A percentile compares a stretch with the other conserved stretches of the same genome.
These are phyloP conservation scores for Dromas ardeola DNA, from an alignment of 2,113 vertebrate genomes.

Conservation along the genomic window DNA sequence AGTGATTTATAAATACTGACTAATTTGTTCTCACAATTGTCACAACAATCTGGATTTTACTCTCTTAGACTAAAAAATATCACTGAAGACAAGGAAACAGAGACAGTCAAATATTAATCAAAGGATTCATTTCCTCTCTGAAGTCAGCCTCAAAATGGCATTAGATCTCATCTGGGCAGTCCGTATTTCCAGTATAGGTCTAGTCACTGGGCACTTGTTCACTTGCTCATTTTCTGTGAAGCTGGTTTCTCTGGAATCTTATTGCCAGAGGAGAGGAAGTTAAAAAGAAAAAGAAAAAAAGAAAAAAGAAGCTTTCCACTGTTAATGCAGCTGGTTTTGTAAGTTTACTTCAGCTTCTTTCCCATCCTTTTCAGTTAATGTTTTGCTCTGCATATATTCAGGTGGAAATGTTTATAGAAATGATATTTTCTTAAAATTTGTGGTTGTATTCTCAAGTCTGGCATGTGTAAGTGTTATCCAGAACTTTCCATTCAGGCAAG, in stretches of 20 bases:
- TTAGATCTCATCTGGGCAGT: not conserved
- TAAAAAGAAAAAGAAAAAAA: not conserved
- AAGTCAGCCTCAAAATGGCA: not conserved
- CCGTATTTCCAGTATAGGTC: not conserved
- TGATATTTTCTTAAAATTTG: not conserved
- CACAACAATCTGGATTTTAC: conserved; percentile 24
- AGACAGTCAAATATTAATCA: conserved; percentile 1
- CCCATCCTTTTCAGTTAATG: not conserved
- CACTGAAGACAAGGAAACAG: not conserved
- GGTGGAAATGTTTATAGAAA: not conserved
- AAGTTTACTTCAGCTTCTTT: not conserved
- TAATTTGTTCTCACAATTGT: conserved; percentile 44
- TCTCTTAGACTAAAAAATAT: not conserved
- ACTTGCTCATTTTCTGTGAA: not conserved
- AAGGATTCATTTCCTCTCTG: not conserved
- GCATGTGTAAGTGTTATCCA: not conserved
- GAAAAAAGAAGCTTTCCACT: not conserved
- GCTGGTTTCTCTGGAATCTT: conserved; percentile 5
- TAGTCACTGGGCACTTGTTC: not conserved
- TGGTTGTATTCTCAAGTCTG: not conserved
- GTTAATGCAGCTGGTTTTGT: not conserved
- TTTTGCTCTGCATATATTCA: not conserved
- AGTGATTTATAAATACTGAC: conserved; percentile 7
- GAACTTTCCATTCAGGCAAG: not conserved
- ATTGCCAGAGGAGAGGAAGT: not conserved